Base-by-base conservation (phyloP, 2,888 invertebrate genomes). In the Scrobipalpa costella region DNA sequence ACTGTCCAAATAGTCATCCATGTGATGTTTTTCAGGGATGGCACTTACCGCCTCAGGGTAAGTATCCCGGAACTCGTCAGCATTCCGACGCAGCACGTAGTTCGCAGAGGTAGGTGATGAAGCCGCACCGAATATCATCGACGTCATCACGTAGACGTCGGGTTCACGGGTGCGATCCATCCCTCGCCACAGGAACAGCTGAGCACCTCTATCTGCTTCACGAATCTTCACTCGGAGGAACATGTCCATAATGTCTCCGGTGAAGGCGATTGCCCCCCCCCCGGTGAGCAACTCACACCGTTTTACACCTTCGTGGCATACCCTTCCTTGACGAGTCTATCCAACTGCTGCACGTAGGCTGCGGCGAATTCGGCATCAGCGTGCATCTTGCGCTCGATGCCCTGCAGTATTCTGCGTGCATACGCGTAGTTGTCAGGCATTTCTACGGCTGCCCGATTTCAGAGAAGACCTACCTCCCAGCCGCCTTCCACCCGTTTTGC, bases 1-100 rank as follows among this genome's bases (percentile, higher is more conserved):
- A 47, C 74, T 73, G 3, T 73, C 72, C 5, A 79, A 61, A 47
- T 71, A 76, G n/a, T 75, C 73, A 19, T 75, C 74, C 66, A 75
- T 70, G 52, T 74, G 73, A 63, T 72, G 73, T 7, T 72, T 69
- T 34, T 69, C 65, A 17, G 64, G 66, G 7, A 71, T 57, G 3
- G 71, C 73, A 1, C 69, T 61, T 27, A 68, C 68, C 15, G 72
- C 71, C 13, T 21, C 57, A 2, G 64, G 66, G 19, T 63, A 57
- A 1, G 60, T 38, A 7, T 57, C n/a, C 5, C 33, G 13, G 40
- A 61, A 64, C 21, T 63, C 57, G 9, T 49, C 27, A 0, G 69
- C 67, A 47, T 69, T 69, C 34, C 62, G 52, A 33, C 63, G 62
- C 8, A 59, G 9, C 9, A 60, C n/a, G 11, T 57, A 62, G 2